A percentile compares a stretch with the other conserved stretches of the same genome.
These are phyloP conservation scores for Drosophila emarginata DNA, from an alignment of 2,888 invertebrate species.

Conservation along the genomic window DNA sequence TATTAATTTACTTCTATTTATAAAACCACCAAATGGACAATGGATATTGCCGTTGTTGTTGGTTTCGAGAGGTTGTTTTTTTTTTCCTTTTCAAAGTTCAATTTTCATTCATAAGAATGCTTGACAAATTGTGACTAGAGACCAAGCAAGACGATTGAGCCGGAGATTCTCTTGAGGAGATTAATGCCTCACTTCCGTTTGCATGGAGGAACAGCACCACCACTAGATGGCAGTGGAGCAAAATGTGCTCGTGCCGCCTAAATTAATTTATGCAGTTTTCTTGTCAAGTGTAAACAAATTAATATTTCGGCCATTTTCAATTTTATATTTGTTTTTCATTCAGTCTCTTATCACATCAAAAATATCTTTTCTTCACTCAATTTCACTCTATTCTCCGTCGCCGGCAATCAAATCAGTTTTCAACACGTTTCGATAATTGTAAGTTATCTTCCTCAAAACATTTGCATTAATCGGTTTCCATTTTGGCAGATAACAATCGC, in stretches of 20 bases:
- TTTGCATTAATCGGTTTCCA: slow-evolving; percentile 68
- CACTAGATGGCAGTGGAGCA: neutral
- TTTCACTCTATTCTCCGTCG: neutral
- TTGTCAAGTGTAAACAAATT: slow-evolving; percentile 67
- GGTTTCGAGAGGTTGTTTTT: slow-evolving; percentile 23
- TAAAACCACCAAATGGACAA: slow-evolving; percentile 74
- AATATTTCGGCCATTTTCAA: slow-evolving; percentile 53
- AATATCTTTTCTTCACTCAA: slow-evolving; percentile 32
- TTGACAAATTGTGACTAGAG: slow-evolving; percentile 62
- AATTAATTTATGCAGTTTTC: slow-evolving; percentile 44
- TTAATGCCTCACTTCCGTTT: slow-evolving; percentile 69
- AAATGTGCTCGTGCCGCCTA: slow-evolving; percentile 5
- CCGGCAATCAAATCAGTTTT: slow-evolving; percentile 61
- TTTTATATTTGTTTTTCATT: slow-evolving; percentile 6
- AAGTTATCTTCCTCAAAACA: slow-evolving; percentile 55
- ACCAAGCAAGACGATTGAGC: slow-evolving; percentile 1
- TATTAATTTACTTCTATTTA: slow-evolving; percentile 80
- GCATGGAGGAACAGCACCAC: neutral
- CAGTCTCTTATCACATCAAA: slow-evolving; percentile 35
- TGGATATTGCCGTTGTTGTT: slow-evolving; percentile 41
- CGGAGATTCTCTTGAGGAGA: slow-evolving; percentile 40
- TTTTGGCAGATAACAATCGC: slow-evolving; percentile 60
- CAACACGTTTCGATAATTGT: slow-evolving; percentile 73
- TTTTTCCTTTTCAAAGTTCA: slow-evolving; percentile 45
- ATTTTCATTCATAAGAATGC: slow-evolving; percentile 63